Evolutionary conservation across 2,888 invertebrate species (phyloP).

Genomic region (Macaria liturata): DNA sequence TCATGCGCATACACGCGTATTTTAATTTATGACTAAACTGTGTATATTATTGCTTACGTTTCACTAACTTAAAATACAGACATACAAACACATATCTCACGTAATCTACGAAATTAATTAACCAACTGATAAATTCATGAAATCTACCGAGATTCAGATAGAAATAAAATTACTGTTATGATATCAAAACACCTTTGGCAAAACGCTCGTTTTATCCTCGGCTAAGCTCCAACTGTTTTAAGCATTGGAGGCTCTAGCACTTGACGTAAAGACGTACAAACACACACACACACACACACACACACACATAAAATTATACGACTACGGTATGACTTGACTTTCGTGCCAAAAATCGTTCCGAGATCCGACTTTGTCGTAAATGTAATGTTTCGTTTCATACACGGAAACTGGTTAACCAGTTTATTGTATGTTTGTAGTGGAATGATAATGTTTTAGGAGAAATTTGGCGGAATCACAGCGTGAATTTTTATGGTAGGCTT

Average conservation of each 20-base stretch:
- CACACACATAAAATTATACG: conserved; percentile 32
- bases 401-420: conserved; percentile 26
- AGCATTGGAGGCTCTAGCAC: conserved; percentile 16
- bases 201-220: not conserved
- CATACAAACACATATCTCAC: no score
- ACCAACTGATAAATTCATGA: no score
- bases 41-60: no score
- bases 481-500: conserved; percentile 3
- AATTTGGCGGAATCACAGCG: not conserved
- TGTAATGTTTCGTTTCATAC: conserved; percentile 31
- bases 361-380: conserved; percentile 27
- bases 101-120: no score
- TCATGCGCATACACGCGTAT: no score
- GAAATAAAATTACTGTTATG: no score
- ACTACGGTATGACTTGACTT: conserved; percentile 27
- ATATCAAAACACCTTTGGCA: not conserved
- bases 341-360: conserved; percentile 34
- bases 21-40: no score
- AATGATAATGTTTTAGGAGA: conserved; percentile 19
- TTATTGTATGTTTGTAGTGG: conserved; percentile 20
- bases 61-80: no score
- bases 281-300: conserved; percentile 24
- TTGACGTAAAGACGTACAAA: conserved; percentile 26
- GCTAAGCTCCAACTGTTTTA: conserved; percentile 13
- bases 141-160: no score